Base-by-base conservation (phyloP, 1,140 invertebrate species). In the Hyphantria cunea region DNA sequence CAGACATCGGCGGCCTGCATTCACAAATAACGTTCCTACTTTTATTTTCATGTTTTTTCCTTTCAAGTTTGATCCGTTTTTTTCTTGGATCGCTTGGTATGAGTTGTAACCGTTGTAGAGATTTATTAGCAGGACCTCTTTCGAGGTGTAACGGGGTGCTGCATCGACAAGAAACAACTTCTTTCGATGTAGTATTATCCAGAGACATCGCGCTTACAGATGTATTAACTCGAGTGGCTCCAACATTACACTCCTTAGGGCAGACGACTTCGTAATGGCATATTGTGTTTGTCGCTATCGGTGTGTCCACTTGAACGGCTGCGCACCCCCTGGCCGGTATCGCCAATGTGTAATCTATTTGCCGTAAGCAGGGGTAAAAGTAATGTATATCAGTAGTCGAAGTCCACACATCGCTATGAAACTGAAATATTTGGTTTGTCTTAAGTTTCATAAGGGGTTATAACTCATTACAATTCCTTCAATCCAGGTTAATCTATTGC, bases 371-470 rank as follows among this genome's bases (percentile, higher is more conserved):
- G 4, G 84, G 84, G 53, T 72, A 82, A 67, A 91, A 91, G 51
- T 84, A 89, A 51, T 74, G 68, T 9, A 91, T 70, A 66, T 91
- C 89, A 8, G 85, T 85, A n/a, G 87, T 89, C 3, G 89, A 91
- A 7, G 87, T 84, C 14, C 73, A 68, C 14, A 49, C 59, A 55
- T 91, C 86, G 37, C 81, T 84, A 63, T 91, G 89, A 53, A 91
- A 91, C 89, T 91, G 77, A 31, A 86, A 76, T 44, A 12, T 44
- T 8, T 37, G 11, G 2, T 10, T 37, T 11, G 11, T 10, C 11
- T 2, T 8, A 10, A 10, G 8, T 37, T 10, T 37, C 2, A 11
- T 7, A 37, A 37, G 3, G 34, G 0, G 8, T 11, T 12, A 44
- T 13, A 12, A 44, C 5, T 39, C 7, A 39, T 7, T 45, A 6